Base-by-base conservation (phyloP, 2,888 invertebrate species). In the Lacanobia oleracea region DNA sequence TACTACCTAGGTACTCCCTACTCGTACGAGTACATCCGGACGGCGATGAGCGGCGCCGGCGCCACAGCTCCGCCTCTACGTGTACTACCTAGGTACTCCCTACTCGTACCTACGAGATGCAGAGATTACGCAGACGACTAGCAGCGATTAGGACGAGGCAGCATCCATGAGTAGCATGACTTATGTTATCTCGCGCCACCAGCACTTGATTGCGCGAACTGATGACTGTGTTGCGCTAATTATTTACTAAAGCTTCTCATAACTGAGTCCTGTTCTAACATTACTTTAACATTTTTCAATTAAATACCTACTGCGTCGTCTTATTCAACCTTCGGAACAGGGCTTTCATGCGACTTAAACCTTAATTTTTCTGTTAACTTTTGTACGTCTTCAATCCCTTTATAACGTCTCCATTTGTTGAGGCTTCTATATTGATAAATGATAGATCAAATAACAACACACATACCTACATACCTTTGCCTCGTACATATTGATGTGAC, bases 111-210 rank as follows among this genome's bases (percentile, higher is more conserved):
- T 37, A n/a, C 67, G 48, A 56, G 71, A 53, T 66, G 51, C n/a
- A 27, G 18, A 79, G 45, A 75, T 63, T 62, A 59, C 57, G 10
- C 9, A 43, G 27, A 61, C 27, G 64, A 45, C 56, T 45, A 33
- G 45, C 50, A 56, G 56, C 8, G 27, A 48, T 23, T 53, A 48
- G 43, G 65, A 48, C 6, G 64, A 54, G 1, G n/a, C 53, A 59
- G 45, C 40, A 62, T 56, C 18, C 12, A 12, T 9, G 8, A 14
- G 23, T 23, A 43, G 2, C 12, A 14, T 43, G 43, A 43, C n/a
- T 40, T 18, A 23, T 23, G 40, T 50, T 21, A 53, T 56, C 54
- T 14, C 16, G 2, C 45, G 8, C 21, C 37, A 21, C 43, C 27
- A 27, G 62, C 37, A 21, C 18, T 75, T 75, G 62, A 66, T 53